Evolutionary conservation across 2,113 vertebrate genomes (phyloP), one percentile per base, ranked within the genome.

Genomic region (Trematocara macrostoma): DNA sequence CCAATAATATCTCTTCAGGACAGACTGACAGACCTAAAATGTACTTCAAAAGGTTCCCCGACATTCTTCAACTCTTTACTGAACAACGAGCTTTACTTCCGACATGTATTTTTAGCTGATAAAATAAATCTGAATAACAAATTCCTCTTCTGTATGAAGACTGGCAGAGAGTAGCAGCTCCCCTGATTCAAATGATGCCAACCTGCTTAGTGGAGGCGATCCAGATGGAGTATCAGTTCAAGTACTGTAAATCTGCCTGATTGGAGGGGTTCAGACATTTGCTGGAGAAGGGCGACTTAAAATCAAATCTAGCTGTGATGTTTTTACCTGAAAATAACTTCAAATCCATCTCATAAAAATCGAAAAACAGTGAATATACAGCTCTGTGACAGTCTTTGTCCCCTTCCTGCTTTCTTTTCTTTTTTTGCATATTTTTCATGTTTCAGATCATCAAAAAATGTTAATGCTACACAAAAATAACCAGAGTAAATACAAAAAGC

Each of bases 1-100:
- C 93, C 93, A 92, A 93, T 93, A 93, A 94, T 93, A 91, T 95
- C 92, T 93, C 89, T 64, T 76, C 92, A 90, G 91, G 91, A 90
- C 83, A 83, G 83, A 87, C 85, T 80, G 88, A 90, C 84, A 88
- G 87, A 91, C 90, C 86, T 69, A 55, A 88, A 91, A 87, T 31
- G 88, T 49, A 74, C 91, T 92, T 92, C 89, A 90, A 93, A 67
- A 87, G 23, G 56, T 35, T 59, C 67, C 74, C 79, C 51, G 16
- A 81, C 31, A 67, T 52, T 67, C 79, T 79, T 2, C 2, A 85
- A 14, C 78, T 78, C 84, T 78, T 87, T 55, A 49, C 57, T 78
- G 59, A 90, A 86, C 85, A 91, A 88, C 59, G 76, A 20, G 84
- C 84, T 29, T 88, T 15, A 56, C 79, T 56, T 34, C 45, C 11